phyloP scores from a whole-genome alignment of 1,140 invertebrate genomes.

The Meloidogyne hapla region DNA sequence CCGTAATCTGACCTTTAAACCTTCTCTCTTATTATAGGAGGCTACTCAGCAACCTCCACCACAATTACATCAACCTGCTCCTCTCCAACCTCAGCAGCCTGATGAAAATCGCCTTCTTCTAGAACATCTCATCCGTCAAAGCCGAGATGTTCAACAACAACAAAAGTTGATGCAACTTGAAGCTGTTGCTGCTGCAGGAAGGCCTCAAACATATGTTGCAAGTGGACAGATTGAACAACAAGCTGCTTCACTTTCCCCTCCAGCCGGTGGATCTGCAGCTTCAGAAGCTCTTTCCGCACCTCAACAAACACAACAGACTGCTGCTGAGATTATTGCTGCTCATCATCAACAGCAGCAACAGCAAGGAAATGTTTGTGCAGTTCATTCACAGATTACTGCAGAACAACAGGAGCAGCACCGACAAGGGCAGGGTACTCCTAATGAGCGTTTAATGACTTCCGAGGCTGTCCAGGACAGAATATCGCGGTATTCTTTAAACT shows the following conservation, averaged over 20 bases:
- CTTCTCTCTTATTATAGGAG: background rate
- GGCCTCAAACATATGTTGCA: constrained; percentile 4
- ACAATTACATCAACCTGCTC: background rate
- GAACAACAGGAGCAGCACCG: constrained; percentile 25
- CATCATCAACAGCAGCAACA: constrained; percentile 20
- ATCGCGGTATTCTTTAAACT: constrained; percentile 28
- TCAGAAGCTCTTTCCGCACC: background rate
- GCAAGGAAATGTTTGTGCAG: background rate
- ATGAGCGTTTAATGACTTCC: constrained; percentile 21
- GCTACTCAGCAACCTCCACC: constrained; percentile 8
- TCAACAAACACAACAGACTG: constrained; percentile 12
- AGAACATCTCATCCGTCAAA: background rate
- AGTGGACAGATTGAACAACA: constrained; percentile 12
- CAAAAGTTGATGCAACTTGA: background rate
- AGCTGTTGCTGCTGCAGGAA: background rate
- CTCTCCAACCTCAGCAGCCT: background rate
- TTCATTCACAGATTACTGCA: background rate
- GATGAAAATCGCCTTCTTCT: background rate
- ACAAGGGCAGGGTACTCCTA: constrained; percentile 19
- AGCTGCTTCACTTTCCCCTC: background rate
- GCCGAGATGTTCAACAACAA: background rate
- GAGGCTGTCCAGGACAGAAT: constrained; percentile 50
- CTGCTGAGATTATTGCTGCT: background rate
- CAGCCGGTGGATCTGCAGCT: background rate
- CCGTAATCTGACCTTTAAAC: too few relatives aligned